These are phyloP conservation scores for Caenorhabditis doughertyi DNA, from an alignment of 2,888 invertebrate genomes.

Conservation along the genomic window DNA sequence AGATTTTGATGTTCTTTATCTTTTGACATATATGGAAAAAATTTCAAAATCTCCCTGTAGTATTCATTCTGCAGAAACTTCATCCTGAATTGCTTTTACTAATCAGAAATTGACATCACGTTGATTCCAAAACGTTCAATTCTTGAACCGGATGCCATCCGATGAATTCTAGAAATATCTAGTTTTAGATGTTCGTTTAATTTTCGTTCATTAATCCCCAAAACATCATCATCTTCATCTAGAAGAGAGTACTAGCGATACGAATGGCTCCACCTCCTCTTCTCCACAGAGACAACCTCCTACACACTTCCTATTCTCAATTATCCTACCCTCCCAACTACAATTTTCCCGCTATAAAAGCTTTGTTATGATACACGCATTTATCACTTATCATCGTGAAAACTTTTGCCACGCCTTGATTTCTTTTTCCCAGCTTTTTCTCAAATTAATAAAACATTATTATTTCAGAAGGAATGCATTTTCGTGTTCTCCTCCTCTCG, in stretches of 20 bases:
- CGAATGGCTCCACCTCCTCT: slow-evolving; percentile 10
- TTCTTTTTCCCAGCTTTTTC: neutral
- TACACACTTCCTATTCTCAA: slow-evolving; percentile 38
- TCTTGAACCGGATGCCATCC: slow-evolving; percentile 5
- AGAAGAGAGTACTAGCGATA: slow-evolving; percentile 8
- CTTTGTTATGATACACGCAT: slow-evolving; percentile 29
- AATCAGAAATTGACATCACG: neutral
- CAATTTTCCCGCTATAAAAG: slow-evolving; percentile 32
- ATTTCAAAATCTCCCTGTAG: neutral
- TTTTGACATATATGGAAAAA: neutral
- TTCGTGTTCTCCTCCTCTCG: slow-evolving; percentile 42
- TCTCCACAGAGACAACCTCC: slow-evolving; percentile 21
- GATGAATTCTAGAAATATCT: slow-evolving; percentile 3
- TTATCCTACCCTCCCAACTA: slow-evolving; percentile 32
- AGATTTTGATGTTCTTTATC: neutral
- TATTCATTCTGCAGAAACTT: neutral
- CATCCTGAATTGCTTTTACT: neutral
- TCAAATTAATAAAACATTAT: neutral
- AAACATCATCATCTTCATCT: slow-evolving; percentile 24
- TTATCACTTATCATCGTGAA: neutral
- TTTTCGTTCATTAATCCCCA: slow-evolving; percentile 26
- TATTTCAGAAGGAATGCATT: slow-evolving; percentile 29
- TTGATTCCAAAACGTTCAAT: neutral
- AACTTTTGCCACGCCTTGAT: neutral
- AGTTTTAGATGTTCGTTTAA: slow-evolving; percentile 5